Evolutionary conservation across 2,113 vertebrate genomes (phyloP).

Genomic region (Spheniscus mendiculus): DNA sequence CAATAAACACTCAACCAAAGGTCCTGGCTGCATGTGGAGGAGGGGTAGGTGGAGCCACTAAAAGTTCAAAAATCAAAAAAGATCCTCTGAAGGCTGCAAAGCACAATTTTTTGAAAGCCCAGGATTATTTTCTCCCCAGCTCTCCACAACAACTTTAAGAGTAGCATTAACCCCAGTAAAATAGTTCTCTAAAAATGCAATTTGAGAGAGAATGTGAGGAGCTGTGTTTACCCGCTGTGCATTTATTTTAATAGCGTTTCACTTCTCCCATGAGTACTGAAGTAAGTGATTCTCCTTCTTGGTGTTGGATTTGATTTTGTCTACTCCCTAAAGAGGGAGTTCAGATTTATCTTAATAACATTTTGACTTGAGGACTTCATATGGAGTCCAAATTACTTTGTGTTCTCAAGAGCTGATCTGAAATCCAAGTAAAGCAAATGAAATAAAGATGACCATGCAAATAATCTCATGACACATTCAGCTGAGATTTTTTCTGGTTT

Average conservation of each 20-base stretch:
- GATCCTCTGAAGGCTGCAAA: constrained; percentile 32
- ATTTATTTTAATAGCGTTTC: constrained; percentile 5
- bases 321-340: not conserved
- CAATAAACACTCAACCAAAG: not conserved
- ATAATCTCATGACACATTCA: not conserved
- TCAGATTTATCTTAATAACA: constrained; percentile 45
- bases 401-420: not conserved
- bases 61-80: constrained; percentile 4
- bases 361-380: constrained; percentile 32
- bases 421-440: not conserved
- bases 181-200: constrained; percentile 11
- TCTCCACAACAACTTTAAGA: not conserved
- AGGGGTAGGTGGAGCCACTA: not conserved
- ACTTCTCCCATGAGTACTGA: constrained; percentile 7
- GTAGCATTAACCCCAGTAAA: constrained; percentile 25
- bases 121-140: not conserved
- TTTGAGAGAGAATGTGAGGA: constrained; percentile 5
- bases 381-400: constrained; percentile 6
- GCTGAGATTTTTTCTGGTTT: not conserved
- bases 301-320: constrained; percentile 17
- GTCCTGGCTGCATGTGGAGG: not conserved
- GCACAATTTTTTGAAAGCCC: constrained; percentile 11
- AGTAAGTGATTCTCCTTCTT: constrained; percentile 34
- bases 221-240: not conserved
- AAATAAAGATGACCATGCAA: not conserved